phyloP scores from a whole-genome alignment of 1,140 invertebrate genomes.

The Camponotus floridanus region DNA sequence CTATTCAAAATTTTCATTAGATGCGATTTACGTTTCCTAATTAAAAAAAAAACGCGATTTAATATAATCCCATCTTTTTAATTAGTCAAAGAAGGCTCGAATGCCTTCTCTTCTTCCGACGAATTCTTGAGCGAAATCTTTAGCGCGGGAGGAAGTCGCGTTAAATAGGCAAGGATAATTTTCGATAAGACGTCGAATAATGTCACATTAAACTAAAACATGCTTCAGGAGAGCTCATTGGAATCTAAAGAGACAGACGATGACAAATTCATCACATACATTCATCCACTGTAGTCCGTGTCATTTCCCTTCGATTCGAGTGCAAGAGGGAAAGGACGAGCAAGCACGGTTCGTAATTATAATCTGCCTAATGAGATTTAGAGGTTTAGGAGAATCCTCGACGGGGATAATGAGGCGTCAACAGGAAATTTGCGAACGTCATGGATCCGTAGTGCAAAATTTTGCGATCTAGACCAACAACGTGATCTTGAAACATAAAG shows the following conservation, averaged over 20 bases:
- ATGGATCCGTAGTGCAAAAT: constrained; percentile 14
- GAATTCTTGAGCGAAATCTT: neutral
- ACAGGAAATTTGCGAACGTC: constrained; percentile 39
- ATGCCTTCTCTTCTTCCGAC: neutral
- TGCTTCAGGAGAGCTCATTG: neutral
- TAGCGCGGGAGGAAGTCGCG: neutral
- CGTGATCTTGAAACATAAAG: constrained; percentile 2
- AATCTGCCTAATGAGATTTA: constrained; percentile 72
- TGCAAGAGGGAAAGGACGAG: constrained; percentile 11
- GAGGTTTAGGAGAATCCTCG: constrained; percentile 7
- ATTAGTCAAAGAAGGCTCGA: neutral
- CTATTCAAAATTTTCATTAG: neutral
- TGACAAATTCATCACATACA: constrained; percentile 21
- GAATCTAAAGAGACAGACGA: neutral
- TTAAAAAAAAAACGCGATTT: neutral
- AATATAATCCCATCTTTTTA: neutral
- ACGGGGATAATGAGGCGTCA: constrained; percentile 36
- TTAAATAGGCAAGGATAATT: neutral
- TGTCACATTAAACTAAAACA: neutral
- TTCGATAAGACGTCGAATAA: neutral
- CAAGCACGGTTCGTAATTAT: constrained; percentile 67
- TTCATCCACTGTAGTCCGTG: constrained; percentile 31
- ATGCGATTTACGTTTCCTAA: neutral
- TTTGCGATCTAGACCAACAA: neutral
- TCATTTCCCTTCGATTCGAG: constrained; percentile 54